Evolutionary conservation across 2,113 vertebrate species (phyloP), one percentile per base, ranked within the genome.

Genomic region (Connochaetes taurinus): DNA sequence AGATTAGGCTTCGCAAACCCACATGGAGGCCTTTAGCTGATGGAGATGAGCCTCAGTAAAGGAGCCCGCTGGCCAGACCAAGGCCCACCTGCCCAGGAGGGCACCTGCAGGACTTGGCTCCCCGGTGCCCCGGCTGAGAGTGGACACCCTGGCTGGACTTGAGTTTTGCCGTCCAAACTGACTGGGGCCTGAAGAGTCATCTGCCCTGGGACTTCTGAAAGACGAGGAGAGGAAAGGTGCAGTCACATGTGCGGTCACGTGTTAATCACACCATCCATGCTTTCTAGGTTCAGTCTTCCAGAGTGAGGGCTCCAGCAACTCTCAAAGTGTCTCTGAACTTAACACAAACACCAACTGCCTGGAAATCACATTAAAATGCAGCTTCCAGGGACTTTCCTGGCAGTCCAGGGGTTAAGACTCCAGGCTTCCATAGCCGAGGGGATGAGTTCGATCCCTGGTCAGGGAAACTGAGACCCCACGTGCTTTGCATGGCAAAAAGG

Each of bases 191-290:
- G 7, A 74, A 36, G 57, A 13, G 5, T 62, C 8, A 25, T 9
- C 50, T 0, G 5, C 13, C 31, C 8, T 7, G 12, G 23, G 13
- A n/a, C 9, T 3, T 58, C 33, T 31, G 13, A 16, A 55, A 2
- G 3, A 25, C 0, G 3, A 23, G 13, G 40, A 43, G 17, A 50
- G 12, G 6, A 14, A 19, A n/a, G 7, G 40, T 27, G 40, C 67
- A 23, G 36, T 40, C 67, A 71, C 4, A 13, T 17, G 64, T 23
- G n/a, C 7, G 17, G 71, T 74, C 40, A 27, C 1, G 4, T 17
- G 12, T 7, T 25, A 19, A 12, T n/a, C 33, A 33, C 53, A n/a
- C 43, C 2, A 2, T 27, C 27, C 2, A 2, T 3, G 1, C 29
- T 45, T 80, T 45, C 29, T 29, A 57, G 74, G 33, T 40, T 83